Base-by-base conservation (phyloP, 2,113 vertebrate species). In the Smithornis capensis region DNA sequence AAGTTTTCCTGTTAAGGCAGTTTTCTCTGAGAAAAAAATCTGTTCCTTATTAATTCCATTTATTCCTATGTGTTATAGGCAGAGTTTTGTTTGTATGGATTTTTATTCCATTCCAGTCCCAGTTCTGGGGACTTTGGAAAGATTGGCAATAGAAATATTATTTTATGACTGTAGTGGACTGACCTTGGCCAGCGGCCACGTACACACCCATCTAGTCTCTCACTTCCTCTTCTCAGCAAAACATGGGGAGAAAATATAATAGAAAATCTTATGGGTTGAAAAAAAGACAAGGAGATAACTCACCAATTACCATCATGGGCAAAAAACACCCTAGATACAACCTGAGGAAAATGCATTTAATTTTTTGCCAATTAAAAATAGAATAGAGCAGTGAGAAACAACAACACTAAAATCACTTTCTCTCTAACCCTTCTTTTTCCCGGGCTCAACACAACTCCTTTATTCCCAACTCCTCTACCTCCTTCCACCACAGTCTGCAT, bases 321-420 rank as follows among this genome's bases (percentile, higher is more conserved):
- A 40, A 80, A 76, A 92, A 70, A 47, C n/a, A 1, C 3, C 4
- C 4, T 22, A 83, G 40, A 52, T 1, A 16, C 0, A 0, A 49
- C 14, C 22, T 64, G 8, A 19, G 29, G 10, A 49, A 83, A 92
- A 83, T 42, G 14, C 25, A 68, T 55, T 82, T 63, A 19, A 28
- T 52, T 60, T 55, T 55, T 69, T 80, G 9, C 4, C 22, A n/a
- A 14, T 49, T 81, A 56, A 87, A 90, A 90, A 75, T 45, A 53
- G 4, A 23, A 0, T 29, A n/a, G 40, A 5, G 9, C 47, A 37
- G 14, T 38, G 12, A 84, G 64, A 87, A 78, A 69, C 5, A 56
- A 44, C 25, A 92, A 38, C 7, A 13, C 7, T 56, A 40, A 44
- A 83, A 31, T 5, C 22, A 31, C 19, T 33, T 91, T 84, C 19